Conservation (phyloP, 2,113 vertebrate species). For the Solenodon paradoxus region DNA sequence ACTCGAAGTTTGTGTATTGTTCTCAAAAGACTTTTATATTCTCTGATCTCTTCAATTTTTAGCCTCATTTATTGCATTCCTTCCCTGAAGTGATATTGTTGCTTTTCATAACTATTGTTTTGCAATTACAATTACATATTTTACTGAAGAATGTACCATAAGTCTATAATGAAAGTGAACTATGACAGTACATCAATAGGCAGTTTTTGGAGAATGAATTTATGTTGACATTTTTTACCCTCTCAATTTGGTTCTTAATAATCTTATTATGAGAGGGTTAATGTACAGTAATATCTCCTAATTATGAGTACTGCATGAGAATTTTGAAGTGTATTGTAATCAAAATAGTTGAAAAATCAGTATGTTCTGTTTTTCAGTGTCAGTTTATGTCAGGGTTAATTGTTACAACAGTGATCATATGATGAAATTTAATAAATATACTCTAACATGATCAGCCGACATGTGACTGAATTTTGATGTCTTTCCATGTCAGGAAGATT, state of each 20-base stretch:
- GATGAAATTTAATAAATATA: constrained; percentile 82
- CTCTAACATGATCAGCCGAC: constrained; percentile 53
- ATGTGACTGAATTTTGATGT: constrained; percentile 65
- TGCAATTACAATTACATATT: constrained; percentile 65
- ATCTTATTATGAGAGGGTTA: constrained; percentile 57
- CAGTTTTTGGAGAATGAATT: constrained; percentile 65
- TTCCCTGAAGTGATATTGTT: constrained; percentile 50
- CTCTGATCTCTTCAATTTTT: constrained; percentile 37
- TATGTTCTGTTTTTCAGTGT: constrained; percentile 76
- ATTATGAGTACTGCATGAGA: constrained; percentile 79
- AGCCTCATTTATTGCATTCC: constrained; percentile 52
- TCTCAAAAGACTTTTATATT: constrained; percentile 64
- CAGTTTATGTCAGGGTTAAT: constrained; percentile 75
- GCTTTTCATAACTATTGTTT: constrained; percentile 61
- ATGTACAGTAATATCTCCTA: constrained; percentile 72
- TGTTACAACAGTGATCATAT: constrained; percentile 76
- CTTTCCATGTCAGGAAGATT: neutral
- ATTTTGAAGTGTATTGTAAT: constrained; percentile 68
- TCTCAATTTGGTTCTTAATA: constrained; percentile 52
- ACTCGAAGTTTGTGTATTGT: constrained; percentile 50
- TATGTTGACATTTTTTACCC: constrained; percentile 41
- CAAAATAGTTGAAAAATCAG: constrained; percentile 70
- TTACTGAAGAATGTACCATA: constrained; percentile 73
- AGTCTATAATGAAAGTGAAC: constrained; percentile 62
- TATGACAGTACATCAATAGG: constrained; percentile 61